Evolutionary conservation across 2,113 vertebrate species (phyloP), one percentile per base, ranked within the genome.

Genomic region (Trochalopteron elliotii): DNA sequence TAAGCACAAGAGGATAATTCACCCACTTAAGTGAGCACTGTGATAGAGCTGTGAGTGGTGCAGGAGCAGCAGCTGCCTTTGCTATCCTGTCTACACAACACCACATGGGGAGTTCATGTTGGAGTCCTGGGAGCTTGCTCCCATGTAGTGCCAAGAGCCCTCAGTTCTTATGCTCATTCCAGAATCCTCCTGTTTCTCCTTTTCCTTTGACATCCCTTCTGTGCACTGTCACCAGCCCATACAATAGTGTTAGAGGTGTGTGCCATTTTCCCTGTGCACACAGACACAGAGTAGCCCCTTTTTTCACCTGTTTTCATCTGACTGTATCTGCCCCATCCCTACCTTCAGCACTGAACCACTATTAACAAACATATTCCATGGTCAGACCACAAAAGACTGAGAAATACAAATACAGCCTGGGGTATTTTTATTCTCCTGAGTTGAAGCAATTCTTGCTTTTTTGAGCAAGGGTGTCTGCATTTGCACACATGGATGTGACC

Each of bases 81-180:
- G 33, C 40, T 30, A 5, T 7, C 40, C 83, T 81, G 63, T 8
- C 28, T 31, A 53, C 19, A 15, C 11, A 30, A 16, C 5, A 39
- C 22, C 22, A 44, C 1, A 2, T 0, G 1, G 25, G 40, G 23
- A 82, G 8, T 1, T 27, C 42, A 19, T 1, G 4, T 52, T 68
- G n/a, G 10, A 76, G 27, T 30, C 31, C 53, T 27, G 21, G 21
- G 22, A 80, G 31, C 31, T 61, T 52, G 23, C 8, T 80, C 31
- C 52, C 47, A 33, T 2, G 7, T 15, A 35, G 8, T 4, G 25
- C 27, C 50, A 40, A 13, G 39, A 17, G 9, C 19, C 14, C 49
- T 87, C 11, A 3, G 16, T 10, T 77, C 42, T 80, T 47, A 63
- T 0, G 0, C 12, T 59, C 52, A 24, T 39, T 24, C 20, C 27